Base-by-base conservation (phyloP, 35 echinoderm and acorn worm genomes). In the Chiridota heheva region DNA sequence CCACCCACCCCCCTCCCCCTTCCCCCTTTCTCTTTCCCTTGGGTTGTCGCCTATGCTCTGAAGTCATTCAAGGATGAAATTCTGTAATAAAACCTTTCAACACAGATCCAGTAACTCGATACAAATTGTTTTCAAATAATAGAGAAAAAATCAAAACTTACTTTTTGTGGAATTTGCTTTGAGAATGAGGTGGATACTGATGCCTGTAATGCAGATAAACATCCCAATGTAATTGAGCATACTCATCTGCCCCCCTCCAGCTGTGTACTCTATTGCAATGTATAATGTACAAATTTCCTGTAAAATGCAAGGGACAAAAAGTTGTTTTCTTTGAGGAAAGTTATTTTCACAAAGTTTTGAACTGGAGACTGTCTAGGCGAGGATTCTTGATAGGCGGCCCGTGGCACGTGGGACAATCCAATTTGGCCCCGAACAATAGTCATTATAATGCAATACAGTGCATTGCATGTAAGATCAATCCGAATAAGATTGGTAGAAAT, bases 201-300 rank as follows among this genome's bases (percentile, higher is more conserved):
- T 86, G 1, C 84, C 84, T 34, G 42, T 44, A 40, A 86, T 29
- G 27, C 84, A 86, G 25, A 86, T 65, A 55, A 86, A 58, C 84
- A 86, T 86, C 24, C 84, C 84, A 40, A 77, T 47, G 18, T 36
- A 38, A 40, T 86, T 86, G 40, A 86, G 33, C 26, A 45, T 56
- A n/a, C 45, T 55, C 44, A 77, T 46, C 16, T 56, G n/a, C 40
- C 36, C 32, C 6, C 15, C 37, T 10, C 26, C 44, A 36, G 32
- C 29, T 26, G 7, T 25, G 35, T 48, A 86, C 30, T 39, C 46
- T 33, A 63, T 66, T 7, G 84, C 84, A 55, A 86, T 37, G 39
- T 44, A 77, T n/a, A 86, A 42, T 25, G 45, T 68, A 29, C 72
- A 61, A 4, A 86, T 76, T 78, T 86, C 84, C 84, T 86, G 44